Percentiles rank a stretch among this genome's conserved stretches.
phyloP scores from a whole-genome alignment of 1,140 invertebrate genomes.

The Drosophila tropicalis region DNA sequence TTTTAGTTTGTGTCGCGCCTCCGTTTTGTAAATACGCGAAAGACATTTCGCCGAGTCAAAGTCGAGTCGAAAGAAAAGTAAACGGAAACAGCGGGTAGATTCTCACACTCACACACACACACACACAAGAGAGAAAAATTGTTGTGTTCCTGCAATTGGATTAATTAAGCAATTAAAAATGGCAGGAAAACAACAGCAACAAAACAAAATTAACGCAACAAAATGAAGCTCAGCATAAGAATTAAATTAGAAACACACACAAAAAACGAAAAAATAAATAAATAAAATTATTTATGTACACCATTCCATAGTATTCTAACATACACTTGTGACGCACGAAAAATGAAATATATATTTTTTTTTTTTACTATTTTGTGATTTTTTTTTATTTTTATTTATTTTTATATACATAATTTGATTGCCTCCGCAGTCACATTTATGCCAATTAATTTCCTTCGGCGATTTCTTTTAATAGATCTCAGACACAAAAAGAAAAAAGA shows the following conservation, averaged over 20 bases:
- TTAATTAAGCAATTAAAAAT: slow-evolving; percentile 75
- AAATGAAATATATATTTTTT: slow-evolving; percentile 47
- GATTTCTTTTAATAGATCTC: slow-evolving; percentile 57
- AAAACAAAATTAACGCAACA: neutral
- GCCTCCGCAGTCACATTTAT: slow-evolving; percentile 54
- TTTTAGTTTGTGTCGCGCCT: slow-evolving; percentile 81
- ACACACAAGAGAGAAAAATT: slow-evolving; percentile 12
- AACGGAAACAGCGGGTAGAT: slow-evolving; percentile 68
- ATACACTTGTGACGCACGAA: slow-evolving; percentile 61
- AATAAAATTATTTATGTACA: slow-evolving; percentile 33
- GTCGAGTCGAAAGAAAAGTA: slow-evolving; percentile 37
- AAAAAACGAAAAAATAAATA: slow-evolving; percentile 20
- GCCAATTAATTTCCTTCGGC: slow-evolving; percentile 61
- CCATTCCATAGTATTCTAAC: neutral
- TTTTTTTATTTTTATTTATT: slow-evolving; percentile 43
- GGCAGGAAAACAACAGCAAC: slow-evolving; percentile 41
- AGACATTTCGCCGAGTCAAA: slow-evolving; percentile 50
- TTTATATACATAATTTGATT: slow-evolving; percentile 48
- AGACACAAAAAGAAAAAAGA: neutral
- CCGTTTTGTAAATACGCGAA: slow-evolving; percentile 81
- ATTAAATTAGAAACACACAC: slow-evolving; percentile 8
- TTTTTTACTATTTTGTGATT: slow-evolving; percentile 12
- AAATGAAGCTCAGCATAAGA: slow-evolving; percentile 16
- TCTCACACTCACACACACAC: slow-evolving; percentile 19
- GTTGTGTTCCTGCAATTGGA: slow-evolving; percentile 68